Evolutionary conservation across 2,113 vertebrate genomes (phyloP), one percentile per base, ranked within the genome.

Genomic region (Eublepharis macularius): DNA sequence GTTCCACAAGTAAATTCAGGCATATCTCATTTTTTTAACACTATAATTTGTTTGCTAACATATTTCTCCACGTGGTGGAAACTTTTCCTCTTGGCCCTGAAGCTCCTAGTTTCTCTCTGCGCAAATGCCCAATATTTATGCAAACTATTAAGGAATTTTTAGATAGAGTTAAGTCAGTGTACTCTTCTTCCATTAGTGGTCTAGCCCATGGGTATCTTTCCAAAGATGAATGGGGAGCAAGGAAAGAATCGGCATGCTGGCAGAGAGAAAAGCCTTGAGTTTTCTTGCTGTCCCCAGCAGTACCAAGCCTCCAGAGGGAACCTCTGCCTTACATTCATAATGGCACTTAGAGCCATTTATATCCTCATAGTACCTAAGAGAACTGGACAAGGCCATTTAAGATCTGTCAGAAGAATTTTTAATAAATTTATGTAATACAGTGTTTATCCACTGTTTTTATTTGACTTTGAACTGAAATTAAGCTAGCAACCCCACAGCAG

Each of bases 181-280:
- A 90, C 72, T 86, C 88, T 76, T 90, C 88, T 87, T 88, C 92
- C 91, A 90, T 87, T 93, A 92, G 86, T 66, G 84, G 88, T 82
- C 89, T 87, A 89, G 87, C 91, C 94, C 17, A 84, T 19, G 87
- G 91, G 89, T 60, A 90, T 91, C 84, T 92, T 92, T 90, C 57
- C 76, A 90, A 83, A 51, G 72, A 82, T 1, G 16, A n/a, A 45
- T 34, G 63, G 16, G 6, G 32, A 16, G 21, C 2, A 2, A 21
- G 26, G 29, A 47, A 41, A 41, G 41, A 41, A 87, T 80, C 92
- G 89, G 89, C 3, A 80, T 80, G 80, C 88, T 39, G 34, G 82
- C 83, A 66, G 82, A 77, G 49, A 82, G 76, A 24, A 75, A 70
- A 65, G 81, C 75, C 90, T 81, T 1, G 51, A 88, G 84, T 84